Conservation (phyloP, 1,140 invertebrate genomes). For the Philaenus spumarius region DNA sequence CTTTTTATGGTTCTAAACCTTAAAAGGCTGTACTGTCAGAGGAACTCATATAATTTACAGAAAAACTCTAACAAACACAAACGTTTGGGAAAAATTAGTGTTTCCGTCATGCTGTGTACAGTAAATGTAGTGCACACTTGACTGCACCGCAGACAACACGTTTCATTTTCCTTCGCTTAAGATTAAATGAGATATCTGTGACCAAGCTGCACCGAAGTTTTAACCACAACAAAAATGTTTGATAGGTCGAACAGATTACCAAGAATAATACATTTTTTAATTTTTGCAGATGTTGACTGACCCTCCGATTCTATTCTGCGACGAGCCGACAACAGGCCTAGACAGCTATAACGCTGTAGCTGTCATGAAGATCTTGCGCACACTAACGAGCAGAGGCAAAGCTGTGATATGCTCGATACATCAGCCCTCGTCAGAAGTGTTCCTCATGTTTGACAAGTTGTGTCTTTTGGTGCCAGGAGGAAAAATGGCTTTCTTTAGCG, state of each 20-base stretch:
- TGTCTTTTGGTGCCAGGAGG: conserved; percentile 72
- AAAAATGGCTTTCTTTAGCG: conserved; percentile 73
- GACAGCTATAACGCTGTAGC: conserved; percentile 27
- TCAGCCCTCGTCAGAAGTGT: conserved; percentile 90
- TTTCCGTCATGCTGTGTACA: too few species aligned
- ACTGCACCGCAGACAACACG: background rate
- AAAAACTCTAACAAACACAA: too few species aligned
- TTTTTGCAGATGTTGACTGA: conserved; percentile 44
- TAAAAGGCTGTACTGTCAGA: too few species aligned
- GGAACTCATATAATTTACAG: too few species aligned
- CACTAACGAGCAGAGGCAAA: conserved; percentile 27
- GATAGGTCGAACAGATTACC: too few species aligned
- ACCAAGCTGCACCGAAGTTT: background rate
- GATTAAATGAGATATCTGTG: background rate
- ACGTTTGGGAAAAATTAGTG: too few species aligned
- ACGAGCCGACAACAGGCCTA: conserved; percentile 79
- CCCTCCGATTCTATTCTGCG: conserved; percentile 95
- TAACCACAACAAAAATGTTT: too few species aligned
- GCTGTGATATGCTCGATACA: conserved; percentile 91
- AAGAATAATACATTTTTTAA: background rate
- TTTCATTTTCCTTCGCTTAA: background rate
- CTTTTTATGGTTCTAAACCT: too few species aligned
- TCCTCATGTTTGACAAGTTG: conserved; percentile 88
- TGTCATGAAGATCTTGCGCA: conserved; percentile 22
- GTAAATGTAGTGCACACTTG: too few species aligned